These are phyloP conservation scores for Lomographa bimaculata DNA, from an alignment of 2,888 invertebrate species.

Conservation along the genomic window DNA sequence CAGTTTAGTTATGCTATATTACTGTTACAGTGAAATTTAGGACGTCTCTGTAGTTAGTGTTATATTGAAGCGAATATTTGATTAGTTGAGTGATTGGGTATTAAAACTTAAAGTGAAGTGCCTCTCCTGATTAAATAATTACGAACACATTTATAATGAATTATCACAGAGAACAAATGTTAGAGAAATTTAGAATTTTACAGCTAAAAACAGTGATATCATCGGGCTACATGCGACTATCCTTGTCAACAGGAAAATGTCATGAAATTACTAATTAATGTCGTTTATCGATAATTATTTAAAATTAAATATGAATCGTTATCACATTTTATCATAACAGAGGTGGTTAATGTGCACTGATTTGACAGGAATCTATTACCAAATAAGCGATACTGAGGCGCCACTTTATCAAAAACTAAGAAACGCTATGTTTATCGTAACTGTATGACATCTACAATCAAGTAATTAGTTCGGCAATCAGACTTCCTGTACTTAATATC, in stretches of 20 bases:
- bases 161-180: no score
- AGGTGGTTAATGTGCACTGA: conserved; percentile 10
- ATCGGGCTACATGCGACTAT: no score
- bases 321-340: conserved; percentile 17
- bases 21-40: no score
- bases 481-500: conserved; percentile 13
- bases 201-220: conserved; percentile 2
- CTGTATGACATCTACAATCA: conserved; percentile 19
- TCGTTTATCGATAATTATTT: conserved; percentile 18
- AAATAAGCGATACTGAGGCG: conserved; percentile 7
- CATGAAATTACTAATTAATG: conserved; percentile 1
- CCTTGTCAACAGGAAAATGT: conserved; percentile 12
- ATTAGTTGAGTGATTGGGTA: no score
- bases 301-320: no score
- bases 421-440: background rate
- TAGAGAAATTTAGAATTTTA: no score
- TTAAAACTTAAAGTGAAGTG: no score
- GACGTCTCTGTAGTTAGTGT: no score
- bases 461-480: conserved; percentile 16
- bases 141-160: no score
- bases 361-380: conserved; percentile 10
- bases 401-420: background rate
- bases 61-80: no score
- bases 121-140: no score
- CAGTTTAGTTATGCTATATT: background rate